Percentiles rank a stretch among this genome's conserved stretches.
These are phyloP conservation scores for Procapra przewalskii DNA, from an alignment of 2,113 vertebrate species.

Conservation along the genomic window DNA sequence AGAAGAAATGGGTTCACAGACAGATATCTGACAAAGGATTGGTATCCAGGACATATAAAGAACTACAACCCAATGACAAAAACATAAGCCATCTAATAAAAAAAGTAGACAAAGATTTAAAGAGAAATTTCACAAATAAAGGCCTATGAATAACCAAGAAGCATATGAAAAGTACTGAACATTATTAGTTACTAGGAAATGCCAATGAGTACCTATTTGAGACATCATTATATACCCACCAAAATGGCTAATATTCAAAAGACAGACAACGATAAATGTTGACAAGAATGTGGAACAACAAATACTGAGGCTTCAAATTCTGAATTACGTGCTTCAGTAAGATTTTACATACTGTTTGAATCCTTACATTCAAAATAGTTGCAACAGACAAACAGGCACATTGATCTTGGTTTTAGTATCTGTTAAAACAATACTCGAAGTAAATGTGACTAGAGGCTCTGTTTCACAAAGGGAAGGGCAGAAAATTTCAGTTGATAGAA, in stretches of 20 bases:
- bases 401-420: neutral
- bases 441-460: neutral
- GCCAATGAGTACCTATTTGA: neutral
- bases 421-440: neutral
- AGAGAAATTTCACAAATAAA: neutral
- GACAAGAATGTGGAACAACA: neutral
- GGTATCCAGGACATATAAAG: neutral
- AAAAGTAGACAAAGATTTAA: neutral
- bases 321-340: neutral
- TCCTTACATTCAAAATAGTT: neutral
- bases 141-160: neutral
- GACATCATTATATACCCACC: neutral
- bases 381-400: neutral
- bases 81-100: neutral
- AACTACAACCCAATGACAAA: neutral
- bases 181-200: neutral
- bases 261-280: neutral
- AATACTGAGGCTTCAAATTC: neutral
- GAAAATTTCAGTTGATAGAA: neutral
- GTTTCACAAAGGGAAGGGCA: neutral
- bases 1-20: neutral
- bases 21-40: neutral
- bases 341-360: neutral
- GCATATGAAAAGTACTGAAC: neutral
- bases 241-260: neutral